Conservation (phyloP, 1,140 invertebrate species). For the Cotesia typhae region DNA sequence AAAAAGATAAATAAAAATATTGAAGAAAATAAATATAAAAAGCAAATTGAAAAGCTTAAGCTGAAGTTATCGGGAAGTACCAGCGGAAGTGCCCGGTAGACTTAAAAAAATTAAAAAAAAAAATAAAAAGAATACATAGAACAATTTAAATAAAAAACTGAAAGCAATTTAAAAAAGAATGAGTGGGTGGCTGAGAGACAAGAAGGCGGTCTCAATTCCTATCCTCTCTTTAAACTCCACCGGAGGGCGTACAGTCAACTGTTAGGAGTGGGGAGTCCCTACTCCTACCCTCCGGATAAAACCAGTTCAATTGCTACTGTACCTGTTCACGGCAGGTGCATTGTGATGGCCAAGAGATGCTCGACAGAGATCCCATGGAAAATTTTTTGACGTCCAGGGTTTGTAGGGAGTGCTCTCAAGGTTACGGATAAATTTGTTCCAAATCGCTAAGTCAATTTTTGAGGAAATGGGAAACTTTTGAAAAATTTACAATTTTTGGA, state of each 20-base stretch:
- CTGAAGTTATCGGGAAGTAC: not conserved
- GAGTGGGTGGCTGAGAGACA: slow-evolving; percentile 50
- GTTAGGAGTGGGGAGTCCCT: slow-evolving; percentile 55
- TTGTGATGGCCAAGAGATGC: not conserved
- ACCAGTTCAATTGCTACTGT: not conserved
- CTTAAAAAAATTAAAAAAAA: not conserved
- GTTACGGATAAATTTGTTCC: too few species aligned
- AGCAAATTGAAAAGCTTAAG: not conserved
- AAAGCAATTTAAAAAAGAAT: slow-evolving; percentile 14
- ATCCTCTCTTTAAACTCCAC: slow-evolving; percentile 57
- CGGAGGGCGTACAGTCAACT: slow-evolving; percentile 59
- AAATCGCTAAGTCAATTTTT: too few species aligned
- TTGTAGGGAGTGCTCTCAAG: too few species aligned
- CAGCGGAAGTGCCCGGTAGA: slow-evolving; percentile 29
- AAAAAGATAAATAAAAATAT: too few species aligned
- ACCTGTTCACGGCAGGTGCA: slow-evolving; percentile 11
- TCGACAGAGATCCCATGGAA: too few species aligned
- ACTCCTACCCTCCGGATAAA: slow-evolving; percentile 23
- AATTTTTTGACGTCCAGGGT: too few species aligned
- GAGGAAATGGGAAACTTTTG: too few species aligned
- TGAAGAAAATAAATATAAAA: not conserved
- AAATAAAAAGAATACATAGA: slow-evolving; percentile 8
- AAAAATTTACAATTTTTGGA: too few species aligned
- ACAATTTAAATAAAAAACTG: not conserved
- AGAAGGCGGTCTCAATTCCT: slow-evolving; percentile 60